Evolutionary conservation across 2,113 vertebrate species (phyloP).

Genomic region (Chauna torquata): DNA sequence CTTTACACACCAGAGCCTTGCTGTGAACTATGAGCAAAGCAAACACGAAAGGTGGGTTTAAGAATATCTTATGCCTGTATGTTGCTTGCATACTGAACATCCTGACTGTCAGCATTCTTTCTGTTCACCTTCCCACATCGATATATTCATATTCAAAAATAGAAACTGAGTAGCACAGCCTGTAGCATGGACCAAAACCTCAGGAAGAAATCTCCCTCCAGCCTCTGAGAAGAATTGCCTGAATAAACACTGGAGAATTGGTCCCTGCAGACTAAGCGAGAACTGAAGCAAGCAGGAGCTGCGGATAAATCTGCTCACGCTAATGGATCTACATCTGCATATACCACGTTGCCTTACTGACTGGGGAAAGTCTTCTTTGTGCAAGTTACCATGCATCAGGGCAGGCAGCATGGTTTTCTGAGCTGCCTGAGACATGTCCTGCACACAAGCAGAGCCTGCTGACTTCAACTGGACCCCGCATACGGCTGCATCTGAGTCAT

Average conservation of each 20-base stretch:
- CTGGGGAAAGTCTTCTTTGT: not conserved
- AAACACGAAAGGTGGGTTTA: not conserved
- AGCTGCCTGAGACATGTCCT: not conserved
- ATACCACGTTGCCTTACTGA: not conserved
- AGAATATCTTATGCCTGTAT: not conserved
- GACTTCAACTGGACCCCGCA: not conserved
- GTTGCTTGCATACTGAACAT: not conserved
- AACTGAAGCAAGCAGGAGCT: not conserved
- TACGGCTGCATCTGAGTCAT: not conserved
- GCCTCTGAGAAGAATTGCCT: not conserved
- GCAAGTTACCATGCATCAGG: not conserved
- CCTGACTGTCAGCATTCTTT: not conserved
- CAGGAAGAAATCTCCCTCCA: not conserved
- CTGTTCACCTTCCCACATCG: not conserved
- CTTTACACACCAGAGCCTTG: conserved; percentile 6
- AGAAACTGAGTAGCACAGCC: not conserved
- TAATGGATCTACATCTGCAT: not conserved
- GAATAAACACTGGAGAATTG: not conserved
- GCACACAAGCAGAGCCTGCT: not conserved
- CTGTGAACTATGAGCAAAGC: conserved; percentile 10
- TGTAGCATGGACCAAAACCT: not conserved
- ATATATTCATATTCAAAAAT: not conserved
- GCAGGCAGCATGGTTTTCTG: not conserved
- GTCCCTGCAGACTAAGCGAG: not conserved
- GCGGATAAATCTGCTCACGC: not conserved